phyloP scores from a whole-genome alignment of 1,140 invertebrate species.

The Drosophila yakuba region DNA sequence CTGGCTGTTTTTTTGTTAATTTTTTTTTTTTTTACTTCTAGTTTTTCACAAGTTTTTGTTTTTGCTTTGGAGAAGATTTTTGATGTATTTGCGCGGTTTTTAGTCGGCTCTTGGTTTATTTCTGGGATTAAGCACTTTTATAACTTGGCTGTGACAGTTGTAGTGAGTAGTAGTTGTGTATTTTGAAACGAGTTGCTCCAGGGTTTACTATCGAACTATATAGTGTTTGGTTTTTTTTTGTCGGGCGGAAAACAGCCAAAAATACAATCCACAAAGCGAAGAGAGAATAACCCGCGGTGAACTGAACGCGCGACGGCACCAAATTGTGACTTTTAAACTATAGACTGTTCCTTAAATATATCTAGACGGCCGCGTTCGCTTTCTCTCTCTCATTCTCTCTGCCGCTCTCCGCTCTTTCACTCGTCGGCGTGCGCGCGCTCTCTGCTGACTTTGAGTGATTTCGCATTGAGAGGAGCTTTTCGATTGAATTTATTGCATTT shows the following conservation, averaged over 20 bases:
- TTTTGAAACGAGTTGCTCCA: slow-evolving; percentile 7
- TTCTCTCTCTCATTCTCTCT: no score
- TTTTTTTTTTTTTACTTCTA: background rate
- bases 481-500: slow-evolving; percentile 1
- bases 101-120: slow-evolving; percentile 3
- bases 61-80: background rate
- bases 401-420: no score
- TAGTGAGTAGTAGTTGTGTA: background rate
- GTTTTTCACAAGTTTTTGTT: slow-evolving; percentile 20
- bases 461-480: background rate
- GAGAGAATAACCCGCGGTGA: slow-evolving; percentile 33
- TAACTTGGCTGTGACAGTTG: slow-evolving; percentile 19
- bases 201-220: slow-evolving; percentile 3
- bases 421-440: no score
- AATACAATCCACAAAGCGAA: slow-evolving; percentile 60
- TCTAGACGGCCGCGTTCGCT: no score
- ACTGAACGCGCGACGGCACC: no score
- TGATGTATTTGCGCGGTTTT: slow-evolving; percentile 10
- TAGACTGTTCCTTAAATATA: no score
- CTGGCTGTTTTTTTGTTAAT: background rate
- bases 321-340: no score
- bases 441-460: no score
- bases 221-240: slow-evolving; percentile 38
- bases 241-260: slow-evolving; percentile 78
- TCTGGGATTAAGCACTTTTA: slow-evolving; percentile 17